phyloP scores from a whole-genome alignment of 2,113 vertebrate species.

The Triplophysa rosa region DNA sequence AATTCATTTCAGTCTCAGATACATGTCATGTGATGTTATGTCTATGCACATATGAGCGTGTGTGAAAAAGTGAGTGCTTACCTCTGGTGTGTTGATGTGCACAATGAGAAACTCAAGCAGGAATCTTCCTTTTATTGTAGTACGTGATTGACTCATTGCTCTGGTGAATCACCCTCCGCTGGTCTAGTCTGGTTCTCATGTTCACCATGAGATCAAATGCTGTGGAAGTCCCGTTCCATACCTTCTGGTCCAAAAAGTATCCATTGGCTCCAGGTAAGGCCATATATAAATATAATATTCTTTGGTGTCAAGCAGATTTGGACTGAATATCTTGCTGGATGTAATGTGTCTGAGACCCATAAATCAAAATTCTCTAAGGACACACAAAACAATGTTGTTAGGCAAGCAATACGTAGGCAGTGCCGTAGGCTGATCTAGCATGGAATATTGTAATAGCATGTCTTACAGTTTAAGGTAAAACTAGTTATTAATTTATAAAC shows the following conservation, averaged over 20 bases:
- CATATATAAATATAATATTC: no score
- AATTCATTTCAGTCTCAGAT: background rate
- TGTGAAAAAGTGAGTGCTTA: constrained; percentile 40
- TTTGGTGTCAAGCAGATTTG: no score
- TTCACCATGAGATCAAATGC: background rate
- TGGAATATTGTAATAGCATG: no score
- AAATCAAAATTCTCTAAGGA: no score
- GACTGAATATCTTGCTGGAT: no score
- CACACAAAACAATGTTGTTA: no score
- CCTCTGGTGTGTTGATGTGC: constrained; percentile 43
- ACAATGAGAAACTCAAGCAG: constrained; percentile 32
- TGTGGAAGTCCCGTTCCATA: background rate
- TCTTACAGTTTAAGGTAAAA: no score
- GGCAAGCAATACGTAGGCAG: no score
- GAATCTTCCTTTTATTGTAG: constrained; percentile 45
- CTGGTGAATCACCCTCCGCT: constrained; percentile 38
- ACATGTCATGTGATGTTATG: background rate
- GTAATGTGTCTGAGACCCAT: no score
- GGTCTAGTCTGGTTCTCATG: constrained; percentile 9
- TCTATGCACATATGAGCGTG: background rate
- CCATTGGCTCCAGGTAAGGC: constrained; percentile 27
- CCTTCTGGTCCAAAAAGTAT: background rate
- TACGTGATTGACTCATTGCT: constrained; percentile 37
- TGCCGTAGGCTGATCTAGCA: no score
- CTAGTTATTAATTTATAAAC: no score